Evolutionary conservation across 2,888 invertebrate species (phyloP), one percentile per base, ranked within the genome.

Genomic region (Hipparchia sbordonii): DNA sequence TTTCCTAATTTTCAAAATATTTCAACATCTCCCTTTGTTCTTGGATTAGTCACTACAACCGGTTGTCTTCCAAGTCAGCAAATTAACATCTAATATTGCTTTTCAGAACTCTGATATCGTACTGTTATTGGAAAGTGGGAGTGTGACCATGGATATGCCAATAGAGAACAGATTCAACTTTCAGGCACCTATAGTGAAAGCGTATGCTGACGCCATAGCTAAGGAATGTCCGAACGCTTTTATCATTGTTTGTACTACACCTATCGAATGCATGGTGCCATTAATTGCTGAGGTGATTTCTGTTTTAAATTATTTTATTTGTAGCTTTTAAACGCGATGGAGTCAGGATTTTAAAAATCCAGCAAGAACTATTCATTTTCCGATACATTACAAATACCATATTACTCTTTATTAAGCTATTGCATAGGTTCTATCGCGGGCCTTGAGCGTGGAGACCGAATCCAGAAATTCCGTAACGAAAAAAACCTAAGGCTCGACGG

Each of bases 191-290:
- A 84, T 89, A 57, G 87, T 93, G 65, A 92, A 92, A 79, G 79
- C 80, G 52, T 93, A 92, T 70, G 89, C 95, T 0, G 92, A 94
- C 66, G 88, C 88, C 4, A 95, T 95, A 70, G 89, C 94, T 9
- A 85, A 84, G 65, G 93, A 93, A 78, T 94, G 95, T 45, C 95
- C 95, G 0, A 94, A 92, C 79, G 94, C 95, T 0, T 89, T 95
- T 59, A 77, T 95, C 46, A 85, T 95, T 13, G 93, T 95, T 2
- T 89, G 91, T 77, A 91, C 94, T 1, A 85, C 91, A 69, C 95
- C 95, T 8, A 88, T 95, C 2, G 94, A 95, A 75, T 93, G 95
- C 73, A 94, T 94, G 86, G 92, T 95, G 13, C 94, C 95, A 3
- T 81, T 95, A 59, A 86, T 95, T 0, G 90, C 93, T 51, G 90